These are phyloP conservation scores for Pachyrhynchus sulphureomaculatus DNA, from an alignment of 1,140 invertebrate genomes.

Conservation along the genomic window DNA sequence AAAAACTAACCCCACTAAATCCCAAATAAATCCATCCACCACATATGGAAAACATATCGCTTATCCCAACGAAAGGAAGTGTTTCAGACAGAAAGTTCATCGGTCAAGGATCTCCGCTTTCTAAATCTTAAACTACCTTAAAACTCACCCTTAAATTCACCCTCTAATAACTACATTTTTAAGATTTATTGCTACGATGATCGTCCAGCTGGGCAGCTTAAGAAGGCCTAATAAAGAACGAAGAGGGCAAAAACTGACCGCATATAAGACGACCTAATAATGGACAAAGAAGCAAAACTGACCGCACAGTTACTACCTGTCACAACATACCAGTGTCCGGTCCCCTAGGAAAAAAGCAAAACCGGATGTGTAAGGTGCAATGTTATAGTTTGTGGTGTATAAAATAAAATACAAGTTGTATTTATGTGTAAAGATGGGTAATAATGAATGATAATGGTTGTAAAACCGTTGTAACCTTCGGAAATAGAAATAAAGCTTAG, in stretches of 20 bases:
- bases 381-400: background rate
- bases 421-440: background rate
- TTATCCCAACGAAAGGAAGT: slow-evolving; percentile 15
- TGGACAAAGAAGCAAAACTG: background rate
- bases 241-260: slow-evolving; percentile 12
- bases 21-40: slow-evolving; percentile 12
- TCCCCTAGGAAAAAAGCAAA: background rate
- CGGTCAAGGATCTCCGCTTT: slow-evolving; percentile 27
- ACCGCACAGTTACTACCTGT: slow-evolving; percentile 27
- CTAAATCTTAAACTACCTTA: slow-evolving; percentile 4
- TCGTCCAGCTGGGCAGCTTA: slow-evolving; percentile 6
- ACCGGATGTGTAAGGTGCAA: slow-evolving; percentile 21
- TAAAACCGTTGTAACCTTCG: background rate
- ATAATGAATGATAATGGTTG: background rate
- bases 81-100: slow-evolving; percentile 28
- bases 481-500: background rate
- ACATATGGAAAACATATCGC: slow-evolving; percentile 29
- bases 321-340: slow-evolving; percentile 26
- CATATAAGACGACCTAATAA: slow-evolving; percentile 4
- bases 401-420: background rate
- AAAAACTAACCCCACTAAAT: slow-evolving; percentile 16
- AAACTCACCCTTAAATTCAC: slow-evolving; percentile 15
- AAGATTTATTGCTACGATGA: slow-evolving; percentile 25
- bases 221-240: background rate
- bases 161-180: slow-evolving; percentile 11